Base-by-base conservation (phyloP, 2,888 invertebrate species). In the Scaptomyza parva region DNA sequence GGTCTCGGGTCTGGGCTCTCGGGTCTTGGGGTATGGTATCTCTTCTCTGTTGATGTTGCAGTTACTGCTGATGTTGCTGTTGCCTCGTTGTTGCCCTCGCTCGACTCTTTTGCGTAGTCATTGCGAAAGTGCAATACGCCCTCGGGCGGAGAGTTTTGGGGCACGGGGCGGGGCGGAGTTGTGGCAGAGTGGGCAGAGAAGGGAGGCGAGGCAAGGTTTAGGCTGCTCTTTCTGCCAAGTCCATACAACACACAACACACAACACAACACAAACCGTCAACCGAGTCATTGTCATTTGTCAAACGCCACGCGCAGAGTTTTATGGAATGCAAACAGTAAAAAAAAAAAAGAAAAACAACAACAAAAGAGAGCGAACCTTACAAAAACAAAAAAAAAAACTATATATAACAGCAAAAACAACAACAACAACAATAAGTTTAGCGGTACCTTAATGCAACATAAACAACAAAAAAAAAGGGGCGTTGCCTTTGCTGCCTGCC, bases 211-310 rank as follows among this genome's bases (percentile, higher is more conserved):
- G n/a, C n/a, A n/a, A n/a, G n/a, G n/a, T n/a, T n/a, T 9, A 33
- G 33, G 73, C 78, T 73, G 55, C 53, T 55, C 68, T 75, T 78
- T 78, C 75, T 78, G 74, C 77, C 73, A 76, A 73, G 76, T 70
- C 76, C 72, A n/a, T n/a, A n/a, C n/a, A 72, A 77, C 14, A 14
- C 12, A 14, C 33, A 35, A 35, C 35, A 33, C 14, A 14, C 61
- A n/a, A n/a, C n/a, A n/a, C n/a, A n/a, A n/a, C n/a, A n/a, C 57
- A 48, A 57, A 40, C 60, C 61, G 63, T 75, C 74, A 75, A 71
- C 76, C 73, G 73, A n/a, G n/a, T 75, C 75, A 71, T 75, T 75
- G 75, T 75, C 77, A 75, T 75, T 75, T 75, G 75, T 75, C 75
- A 75, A 75, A 78, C 65, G 78, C 76, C 76, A 76, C 57, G 73